Evolutionary conservation across 2,113 vertebrate genomes (phyloP), one percentile per base, ranked within the genome.

Genomic region (Zeus faber): DNA sequence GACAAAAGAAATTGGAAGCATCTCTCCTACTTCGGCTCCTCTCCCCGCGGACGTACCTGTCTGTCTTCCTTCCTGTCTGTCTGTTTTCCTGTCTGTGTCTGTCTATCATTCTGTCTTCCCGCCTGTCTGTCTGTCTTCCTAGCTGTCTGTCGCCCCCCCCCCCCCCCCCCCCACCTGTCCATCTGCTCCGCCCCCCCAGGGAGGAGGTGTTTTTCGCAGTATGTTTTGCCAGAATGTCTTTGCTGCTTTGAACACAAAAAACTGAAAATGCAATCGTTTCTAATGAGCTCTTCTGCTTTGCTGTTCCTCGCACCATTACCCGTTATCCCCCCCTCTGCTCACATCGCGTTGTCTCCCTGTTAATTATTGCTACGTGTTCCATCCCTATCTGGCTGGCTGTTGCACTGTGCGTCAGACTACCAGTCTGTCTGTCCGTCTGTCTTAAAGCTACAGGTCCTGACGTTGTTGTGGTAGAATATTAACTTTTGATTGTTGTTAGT

Each of bases 81-180:
- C 18, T 41, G 4, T 72, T 59, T 48, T 22, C 53, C 46, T 49
- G 8, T 2, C 20, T 9, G 10, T 69, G 74, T 70, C 76, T 82
- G 70, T 82, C 82, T 76, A 73, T 78, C 64, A 75, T 72, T 37
- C 16, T 3, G 26, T 37, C 6, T 6, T 64, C 49, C 23, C 46
- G 29, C 20, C 17, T 25, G 23, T 44, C 24, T 50, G 23, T 33
- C 58, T 41, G 26, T 41, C 50, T 13, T 6, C n/a, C 50, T n/a
- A n/a, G n/a, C n/a, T n/a, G n/a, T 53, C 35, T 40, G 17, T 29
- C n/a, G 5, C 50, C 39, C 25, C 11, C 17, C 8, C 27, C 8
- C 27, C 27, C 4, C 27, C 4, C 27, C 4, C 58, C 53, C 35
- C 60, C 68, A 76, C 74, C 77, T 82, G 70, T 83, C 82, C 78